These are phyloP conservation scores for Polymixis flavicincta DNA, from an alignment of 2,888 invertebrate species.

Conservation along the genomic window DNA sequence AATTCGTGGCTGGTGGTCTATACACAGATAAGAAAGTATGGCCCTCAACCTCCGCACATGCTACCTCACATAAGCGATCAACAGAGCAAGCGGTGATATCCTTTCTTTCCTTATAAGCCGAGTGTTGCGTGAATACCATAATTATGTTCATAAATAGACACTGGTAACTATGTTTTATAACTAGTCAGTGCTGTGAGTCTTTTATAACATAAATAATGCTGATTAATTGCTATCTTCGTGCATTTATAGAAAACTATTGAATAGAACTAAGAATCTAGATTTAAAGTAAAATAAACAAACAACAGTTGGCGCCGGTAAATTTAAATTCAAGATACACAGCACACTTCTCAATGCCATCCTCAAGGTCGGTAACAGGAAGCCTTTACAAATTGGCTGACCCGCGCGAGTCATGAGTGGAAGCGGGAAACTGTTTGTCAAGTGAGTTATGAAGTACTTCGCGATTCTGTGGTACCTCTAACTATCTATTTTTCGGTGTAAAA, in stretches of 20 bases:
- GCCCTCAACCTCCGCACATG: too few species aligned
- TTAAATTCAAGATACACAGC: slow-evolving; percentile 75
- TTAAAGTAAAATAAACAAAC: slow-evolving; percentile 34
- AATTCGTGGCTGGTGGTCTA: too few species aligned
- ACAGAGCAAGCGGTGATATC: too few species aligned
- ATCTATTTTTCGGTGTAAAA: too few species aligned
- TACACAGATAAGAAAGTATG: too few species aligned
- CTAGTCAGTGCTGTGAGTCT: not conserved
- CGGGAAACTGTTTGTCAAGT: not conserved
- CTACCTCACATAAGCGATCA: too few species aligned
- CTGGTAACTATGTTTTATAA: not conserved
- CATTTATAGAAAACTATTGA: not conserved
- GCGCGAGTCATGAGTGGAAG: slow-evolving; percentile 18
- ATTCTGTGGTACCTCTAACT: too few species aligned
- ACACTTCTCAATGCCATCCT: slow-evolving; percentile 69
- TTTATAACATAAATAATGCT: not conserved
- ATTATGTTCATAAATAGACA: not conserved
- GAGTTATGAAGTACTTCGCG: not conserved
- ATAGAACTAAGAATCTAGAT: not conserved
- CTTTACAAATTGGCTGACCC: slow-evolving; percentile 73
- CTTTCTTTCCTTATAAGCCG: too few species aligned
- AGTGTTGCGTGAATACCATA: not conserved
- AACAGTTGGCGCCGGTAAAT: slow-evolving; percentile 55
- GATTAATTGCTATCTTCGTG: not conserved
- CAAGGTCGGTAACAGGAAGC: slow-evolving; percentile 74